Evolutionary conservation across 2,888 invertebrate genomes (phyloP), one percentile per base, ranked within the genome.

Genomic region (Tenthredo scrophulariae): DNA sequence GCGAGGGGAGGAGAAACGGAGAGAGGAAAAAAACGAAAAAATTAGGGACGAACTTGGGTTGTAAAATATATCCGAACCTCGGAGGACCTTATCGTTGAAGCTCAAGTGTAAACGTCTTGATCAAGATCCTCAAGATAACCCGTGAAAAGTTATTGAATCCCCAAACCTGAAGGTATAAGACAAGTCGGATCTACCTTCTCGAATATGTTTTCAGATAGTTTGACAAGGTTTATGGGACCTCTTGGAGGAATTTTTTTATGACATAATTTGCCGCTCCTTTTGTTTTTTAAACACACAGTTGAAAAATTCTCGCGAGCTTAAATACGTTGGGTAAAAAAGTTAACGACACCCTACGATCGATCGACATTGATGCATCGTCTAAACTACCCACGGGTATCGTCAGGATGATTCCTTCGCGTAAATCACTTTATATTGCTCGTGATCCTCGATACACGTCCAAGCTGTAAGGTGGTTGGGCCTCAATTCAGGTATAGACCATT

Each of bases 61-160:
- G 80, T 80, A 80, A 80, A 80, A 65, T 80, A 80, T 80, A 58
- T 62, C 62, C 46, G 13, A 62, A 80, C 37, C 26, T 26, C 2
- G 3, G 33, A 26, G 26, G 15, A 54, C 46, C 80, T 77, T 54
- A 54, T 77, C 50, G 37, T 80, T 29, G 80, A 80, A 80, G 62
- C 62, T 62, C 80, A 65, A 65, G 83, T 83, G 83, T 83, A 70
- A 83, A 83, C 67, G 83, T 83, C 83, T 83, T 83, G 83, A 83
- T 83, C 83, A 83, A 83, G 83, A 83, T 83, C 83, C 33, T 40
- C 9, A n/a, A 80, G 83, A 83, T 70, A 70, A 0, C 37, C 62
- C 22, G 33, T 46, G 58, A 40, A 43, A 80, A 80, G 62, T 80
- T 80, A 62, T 80, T 54, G 50, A 77, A 77, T 54, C 46, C 40